Conservation (phyloP, 2,797 vertebrate genomes). For the Petrocephalus sullivani region DNA sequence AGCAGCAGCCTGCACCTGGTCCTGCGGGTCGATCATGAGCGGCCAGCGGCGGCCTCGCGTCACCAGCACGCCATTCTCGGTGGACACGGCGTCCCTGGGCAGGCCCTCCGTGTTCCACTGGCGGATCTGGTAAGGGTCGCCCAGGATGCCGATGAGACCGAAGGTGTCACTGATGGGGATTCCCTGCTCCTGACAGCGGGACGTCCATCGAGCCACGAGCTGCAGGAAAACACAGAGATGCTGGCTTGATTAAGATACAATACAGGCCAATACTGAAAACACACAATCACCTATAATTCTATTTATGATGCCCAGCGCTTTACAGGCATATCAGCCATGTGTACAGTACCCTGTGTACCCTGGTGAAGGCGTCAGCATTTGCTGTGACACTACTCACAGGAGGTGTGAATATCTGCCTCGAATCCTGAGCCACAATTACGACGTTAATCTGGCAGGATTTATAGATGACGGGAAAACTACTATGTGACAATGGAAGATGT, state of each 20-base stretch:
- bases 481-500: background rate
- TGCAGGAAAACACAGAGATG: conserved; percentile 35
- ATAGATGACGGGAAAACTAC: background rate
- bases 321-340: background rate
- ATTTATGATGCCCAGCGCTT: background rate
- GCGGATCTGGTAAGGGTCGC: conserved; percentile 72
- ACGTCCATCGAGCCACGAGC: conserved; percentile 76
- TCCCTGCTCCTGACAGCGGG: conserved; percentile 63
- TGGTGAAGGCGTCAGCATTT: background rate
- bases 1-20: conserved; percentile 59
- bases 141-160: conserved; percentile 72
- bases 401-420: background rate
- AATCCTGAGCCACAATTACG: background rate
- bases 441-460: background rate
- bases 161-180: conserved; percentile 76
- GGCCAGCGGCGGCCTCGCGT: conserved; percentile 75
- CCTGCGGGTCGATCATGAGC: conserved; percentile 83
- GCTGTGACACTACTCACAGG: background rate
- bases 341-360: too few species aligned
- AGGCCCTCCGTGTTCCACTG: conserved; percentile 79
- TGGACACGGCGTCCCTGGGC: conserved; percentile 71
- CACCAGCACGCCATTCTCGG: conserved; percentile 79
- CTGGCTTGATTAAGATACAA: background rate
- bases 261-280: background rate
- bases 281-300: background rate